Conservation (phyloP, 2,888 invertebrate species). For the Sylvicola cinctus region DNA sequence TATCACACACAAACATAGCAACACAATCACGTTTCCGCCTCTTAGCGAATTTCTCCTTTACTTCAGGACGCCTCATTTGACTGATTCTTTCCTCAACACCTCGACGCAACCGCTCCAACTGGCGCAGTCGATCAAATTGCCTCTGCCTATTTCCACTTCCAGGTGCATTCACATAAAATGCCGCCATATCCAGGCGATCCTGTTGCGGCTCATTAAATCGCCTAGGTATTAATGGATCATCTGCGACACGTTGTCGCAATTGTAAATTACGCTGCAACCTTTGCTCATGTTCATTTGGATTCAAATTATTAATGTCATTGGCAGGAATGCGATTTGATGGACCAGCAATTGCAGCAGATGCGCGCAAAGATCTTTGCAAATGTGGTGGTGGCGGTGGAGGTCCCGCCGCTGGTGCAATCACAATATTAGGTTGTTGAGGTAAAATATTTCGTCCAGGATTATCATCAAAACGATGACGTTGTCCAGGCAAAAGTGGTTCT, state of each 20-base stretch:
- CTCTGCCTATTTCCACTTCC: conserved; percentile 19
- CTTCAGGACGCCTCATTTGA: conserved; percentile 20
- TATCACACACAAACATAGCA: conserved; percentile 71
- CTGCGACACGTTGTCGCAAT: conserved; percentile 20
- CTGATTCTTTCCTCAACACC: conserved; percentile 42
- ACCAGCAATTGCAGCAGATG: too few species aligned
- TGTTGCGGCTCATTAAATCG: conserved; percentile 24
- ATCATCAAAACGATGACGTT: neutral
- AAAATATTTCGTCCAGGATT: neutral
- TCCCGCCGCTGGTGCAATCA: too few species aligned
- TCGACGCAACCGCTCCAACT: conserved; percentile 38
- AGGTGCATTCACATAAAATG: conserved; percentile 27
- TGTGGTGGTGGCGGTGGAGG: too few species aligned
- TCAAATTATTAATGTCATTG: conserved; percentile 5
- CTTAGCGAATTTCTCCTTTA: conserved; percentile 5
- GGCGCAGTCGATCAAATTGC: conserved; percentile 38
- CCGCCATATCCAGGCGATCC: conserved; percentile 33
- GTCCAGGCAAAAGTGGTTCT: neutral
- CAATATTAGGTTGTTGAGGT: too few species aligned
- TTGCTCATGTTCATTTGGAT: conserved; percentile 15
- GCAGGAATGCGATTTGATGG: too few species aligned
- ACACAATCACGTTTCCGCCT: conserved; percentile 38
- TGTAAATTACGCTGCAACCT: conserved; percentile 22
- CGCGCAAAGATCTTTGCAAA: too few species aligned
- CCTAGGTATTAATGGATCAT: conserved; percentile 21